Evolutionary conservation across 2,113 vertebrate genomes (phyloP).

Genomic region (Acanthochromis polyacanthus): DNA sequence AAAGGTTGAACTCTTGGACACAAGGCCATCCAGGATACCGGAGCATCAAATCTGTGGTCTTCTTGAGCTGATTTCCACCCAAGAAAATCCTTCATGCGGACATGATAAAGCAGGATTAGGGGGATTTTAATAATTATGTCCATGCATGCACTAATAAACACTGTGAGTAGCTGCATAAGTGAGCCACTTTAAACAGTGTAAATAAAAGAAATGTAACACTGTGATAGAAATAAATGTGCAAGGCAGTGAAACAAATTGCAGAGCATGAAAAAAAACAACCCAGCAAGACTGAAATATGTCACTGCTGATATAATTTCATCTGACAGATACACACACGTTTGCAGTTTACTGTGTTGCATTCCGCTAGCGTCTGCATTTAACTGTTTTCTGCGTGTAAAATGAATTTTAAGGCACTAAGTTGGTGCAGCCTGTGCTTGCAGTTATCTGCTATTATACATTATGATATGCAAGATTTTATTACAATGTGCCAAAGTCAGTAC

Average conservation of each 20-base stretch:
- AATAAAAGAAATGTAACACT: too few relatives aligned
- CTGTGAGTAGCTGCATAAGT: background rate
- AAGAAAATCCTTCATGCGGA: background rate
- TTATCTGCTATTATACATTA: too few relatives aligned
- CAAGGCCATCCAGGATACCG: background rate
- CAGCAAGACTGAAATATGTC: background rate
- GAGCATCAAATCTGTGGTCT: background rate
- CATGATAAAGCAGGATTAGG: background rate
- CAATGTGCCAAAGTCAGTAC: too few relatives aligned
- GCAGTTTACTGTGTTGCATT: background rate
- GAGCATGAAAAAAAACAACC: too few relatives aligned
- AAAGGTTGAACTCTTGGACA: constrained; percentile 6
- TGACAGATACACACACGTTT: background rate
- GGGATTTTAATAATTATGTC: background rate
- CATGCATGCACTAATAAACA: background rate
- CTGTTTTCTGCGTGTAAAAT: too few relatives aligned
- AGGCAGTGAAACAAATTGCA: too few relatives aligned
- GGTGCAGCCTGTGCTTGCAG: too few relatives aligned
- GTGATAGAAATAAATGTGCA: too few relatives aligned
- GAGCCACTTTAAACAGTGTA: background rate
- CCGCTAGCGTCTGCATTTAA: too few relatives aligned
- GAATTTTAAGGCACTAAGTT: too few relatives aligned
- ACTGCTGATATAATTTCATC: background rate
- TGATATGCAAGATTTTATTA: too few relatives aligned
- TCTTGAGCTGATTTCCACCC: background rate